phyloP scores from a whole-genome alignment of 2,888 invertebrate genomes.

The Drosophila fungiperda region DNA sequence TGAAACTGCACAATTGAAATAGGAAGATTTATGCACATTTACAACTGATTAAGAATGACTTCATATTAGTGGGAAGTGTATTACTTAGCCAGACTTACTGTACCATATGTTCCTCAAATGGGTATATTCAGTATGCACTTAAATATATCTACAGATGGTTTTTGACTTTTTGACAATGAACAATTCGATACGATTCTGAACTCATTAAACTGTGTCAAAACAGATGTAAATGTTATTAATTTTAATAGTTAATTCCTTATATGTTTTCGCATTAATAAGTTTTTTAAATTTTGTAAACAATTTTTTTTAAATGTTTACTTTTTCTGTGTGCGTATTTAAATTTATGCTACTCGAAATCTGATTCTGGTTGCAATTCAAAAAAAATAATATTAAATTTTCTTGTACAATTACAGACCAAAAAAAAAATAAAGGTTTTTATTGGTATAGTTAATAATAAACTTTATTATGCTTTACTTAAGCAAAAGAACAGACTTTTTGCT shows the following conservation, averaged over 20 bases:
- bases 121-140: not conserved
- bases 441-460: conserved; percentile 46
- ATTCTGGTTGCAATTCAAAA: not conserved
- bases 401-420: not conserved
- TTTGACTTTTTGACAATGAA: not conserved
- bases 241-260: not conserved
- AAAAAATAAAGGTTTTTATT: not conserved
- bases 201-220: not conserved
- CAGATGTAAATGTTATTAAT: not conserved
- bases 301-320: not conserved
- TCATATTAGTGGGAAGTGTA: conserved; percentile 10
- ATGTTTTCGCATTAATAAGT: not conserved
- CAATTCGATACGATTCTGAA: not conserved
- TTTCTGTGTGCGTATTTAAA: not conserved
- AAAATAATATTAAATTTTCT: not conserved
- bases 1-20: conserved; percentile 11
- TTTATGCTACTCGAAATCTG: not conserved
- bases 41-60: conserved; percentile 27
- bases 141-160: not conserved
- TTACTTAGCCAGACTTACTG: not conserved
- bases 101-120: not conserved
- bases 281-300: not conserved
- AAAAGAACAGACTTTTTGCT: conserved; percentile 69
- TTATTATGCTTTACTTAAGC: conserved; percentile 61
- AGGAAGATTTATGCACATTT: conserved; percentile 43